Percentiles rank a stretch among this genome's conserved stretches.
phyloP scores from a whole-genome alignment of 2,888 invertebrate genomes.

The Encarsia formosa region DNA sequence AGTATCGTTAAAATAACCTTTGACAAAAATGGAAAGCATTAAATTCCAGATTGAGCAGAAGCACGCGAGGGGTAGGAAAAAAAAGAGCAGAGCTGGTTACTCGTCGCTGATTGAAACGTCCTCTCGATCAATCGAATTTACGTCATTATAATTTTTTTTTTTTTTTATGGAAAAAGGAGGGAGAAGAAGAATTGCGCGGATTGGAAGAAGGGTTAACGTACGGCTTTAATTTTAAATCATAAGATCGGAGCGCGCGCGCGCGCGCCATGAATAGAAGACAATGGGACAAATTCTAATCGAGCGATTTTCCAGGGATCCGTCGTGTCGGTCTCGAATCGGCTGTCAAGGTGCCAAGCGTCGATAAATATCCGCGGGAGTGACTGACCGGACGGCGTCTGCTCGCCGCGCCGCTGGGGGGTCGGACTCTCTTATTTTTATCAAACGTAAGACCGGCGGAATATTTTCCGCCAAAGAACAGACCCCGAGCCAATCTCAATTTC shows the following conservation, averaged over 20 bases:
- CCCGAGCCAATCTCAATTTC: constrained; percentile 25
- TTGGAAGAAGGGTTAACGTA: too few species aligned
- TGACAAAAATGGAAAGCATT: too few species aligned
- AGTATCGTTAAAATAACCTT: too few species aligned
- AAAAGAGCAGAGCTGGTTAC: too few species aligned
- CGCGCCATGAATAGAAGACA: constrained; percentile 22
- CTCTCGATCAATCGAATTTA: too few species aligned
- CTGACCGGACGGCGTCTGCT: constrained; percentile 19
- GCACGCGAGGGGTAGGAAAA: too few species aligned
- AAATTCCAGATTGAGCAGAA: too few species aligned
- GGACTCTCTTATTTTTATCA: too few species aligned
- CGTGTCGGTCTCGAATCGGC: constrained; percentile 27
- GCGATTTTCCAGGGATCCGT: neutral
- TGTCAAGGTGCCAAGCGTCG: constrained; percentile 44
- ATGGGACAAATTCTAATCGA: constrained; percentile 25
- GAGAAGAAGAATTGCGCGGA: too few species aligned
- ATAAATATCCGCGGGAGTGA: constrained; percentile 41
- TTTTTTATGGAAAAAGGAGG: too few species aligned
- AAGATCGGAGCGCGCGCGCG: constrained; percentile 8
- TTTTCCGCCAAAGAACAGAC: constrained; percentile 17
- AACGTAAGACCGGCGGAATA: neutral
- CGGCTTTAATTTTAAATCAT: constrained; percentile 15
- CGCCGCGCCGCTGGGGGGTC: constrained; percentile 24
- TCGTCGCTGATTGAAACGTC: too few species aligned
- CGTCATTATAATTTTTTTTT: too few species aligned